Percentiles rank a stretch among this genome's conserved stretches.
These are phyloP conservation scores for Pseudopipra pipra DNA, from an alignment of 2,113 vertebrate species.

Conservation along the genomic window DNA sequence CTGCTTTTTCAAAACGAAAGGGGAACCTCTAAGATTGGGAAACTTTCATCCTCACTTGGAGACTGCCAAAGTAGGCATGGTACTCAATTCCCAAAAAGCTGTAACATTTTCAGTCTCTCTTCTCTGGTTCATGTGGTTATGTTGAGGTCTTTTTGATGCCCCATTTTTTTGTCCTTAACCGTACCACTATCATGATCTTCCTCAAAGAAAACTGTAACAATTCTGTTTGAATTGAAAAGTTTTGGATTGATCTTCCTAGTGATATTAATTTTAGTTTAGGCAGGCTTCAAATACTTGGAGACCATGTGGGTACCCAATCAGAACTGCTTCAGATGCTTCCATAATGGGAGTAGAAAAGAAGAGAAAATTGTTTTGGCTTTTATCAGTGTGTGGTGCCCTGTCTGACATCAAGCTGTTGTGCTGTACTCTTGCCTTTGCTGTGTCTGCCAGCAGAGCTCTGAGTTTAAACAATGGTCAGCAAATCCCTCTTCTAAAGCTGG, in stretches of 20 bases:
- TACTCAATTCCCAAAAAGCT: neutral
- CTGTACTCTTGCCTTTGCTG: constrained; percentile 35
- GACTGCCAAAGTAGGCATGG: neutral
- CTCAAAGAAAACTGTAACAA: neutral
- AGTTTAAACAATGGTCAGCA: constrained; percentile 62
- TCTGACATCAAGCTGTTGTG: constrained; percentile 20
- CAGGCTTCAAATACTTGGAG: neutral
- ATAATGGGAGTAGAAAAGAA: neutral
- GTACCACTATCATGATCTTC: neutral
- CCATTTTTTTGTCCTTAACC: neutral
- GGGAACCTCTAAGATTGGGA: neutral
- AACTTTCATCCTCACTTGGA: neutral
- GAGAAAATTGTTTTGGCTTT: neutral
- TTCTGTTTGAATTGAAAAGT: neutral
- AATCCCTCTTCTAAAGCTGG: constrained; percentile 61
- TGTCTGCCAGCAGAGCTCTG: constrained; percentile 37
- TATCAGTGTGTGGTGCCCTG: constrained; percentile 7
- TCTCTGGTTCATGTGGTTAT: neutral
- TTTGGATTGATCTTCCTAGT: neutral
- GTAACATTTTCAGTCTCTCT: neutral
- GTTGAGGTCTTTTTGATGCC: neutral
- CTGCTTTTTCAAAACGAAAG: neutral
- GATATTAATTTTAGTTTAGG: neutral
- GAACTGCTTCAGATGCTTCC: neutral
- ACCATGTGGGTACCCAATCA: neutral